Conservation (phyloP, 2,797 vertebrate genomes). For the Serranus cabrilla region DNA sequence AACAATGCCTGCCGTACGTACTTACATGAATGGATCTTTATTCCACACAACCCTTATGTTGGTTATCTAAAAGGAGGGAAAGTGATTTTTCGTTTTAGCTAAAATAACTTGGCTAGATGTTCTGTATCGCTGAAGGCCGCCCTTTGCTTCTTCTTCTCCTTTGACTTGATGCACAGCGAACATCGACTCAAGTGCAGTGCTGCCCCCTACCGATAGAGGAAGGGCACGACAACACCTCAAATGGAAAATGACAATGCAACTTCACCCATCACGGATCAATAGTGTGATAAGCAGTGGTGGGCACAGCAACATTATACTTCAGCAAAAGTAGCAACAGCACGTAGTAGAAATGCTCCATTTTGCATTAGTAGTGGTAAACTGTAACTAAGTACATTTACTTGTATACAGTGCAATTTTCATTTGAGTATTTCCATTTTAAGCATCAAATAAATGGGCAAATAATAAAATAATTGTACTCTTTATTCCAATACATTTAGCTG, state of each 20-base stretch:
- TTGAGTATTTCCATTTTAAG: too few relatives aligned
- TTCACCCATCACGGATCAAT: not conserved
- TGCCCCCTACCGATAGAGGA: constrained; percentile 29
- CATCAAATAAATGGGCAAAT: too few relatives aligned
- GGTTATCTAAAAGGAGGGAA: constrained; percentile 31
- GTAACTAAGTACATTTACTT: too few relatives aligned
- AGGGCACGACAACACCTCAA: not conserved
- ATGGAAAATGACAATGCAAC: not conserved
- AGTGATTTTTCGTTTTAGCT: constrained; percentile 57
- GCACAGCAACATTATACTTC: too few relatives aligned
- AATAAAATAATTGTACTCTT: too few relatives aligned
- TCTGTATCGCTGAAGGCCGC: constrained; percentile 74
- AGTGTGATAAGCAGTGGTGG: too few relatives aligned
- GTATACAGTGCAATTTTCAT: too few relatives aligned
- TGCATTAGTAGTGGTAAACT: too few relatives aligned
- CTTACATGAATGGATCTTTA: constrained; percentile 77
- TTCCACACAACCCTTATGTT: constrained; percentile 43
- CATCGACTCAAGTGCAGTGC: not conserved
- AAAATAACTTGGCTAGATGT: constrained; percentile 68
- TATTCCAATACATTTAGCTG: too few relatives aligned
- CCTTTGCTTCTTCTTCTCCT: constrained; percentile 67
- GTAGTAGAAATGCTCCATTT: too few relatives aligned
- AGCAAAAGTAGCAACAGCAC: too few relatives aligned
- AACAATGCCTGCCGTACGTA: constrained; percentile 16
- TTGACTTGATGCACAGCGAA: not conserved